These are phyloP conservation scores for Eurystomus glaucurus DNA, from an alignment of 2,797 vertebrate genomes.

Conservation along the genomic window DNA sequence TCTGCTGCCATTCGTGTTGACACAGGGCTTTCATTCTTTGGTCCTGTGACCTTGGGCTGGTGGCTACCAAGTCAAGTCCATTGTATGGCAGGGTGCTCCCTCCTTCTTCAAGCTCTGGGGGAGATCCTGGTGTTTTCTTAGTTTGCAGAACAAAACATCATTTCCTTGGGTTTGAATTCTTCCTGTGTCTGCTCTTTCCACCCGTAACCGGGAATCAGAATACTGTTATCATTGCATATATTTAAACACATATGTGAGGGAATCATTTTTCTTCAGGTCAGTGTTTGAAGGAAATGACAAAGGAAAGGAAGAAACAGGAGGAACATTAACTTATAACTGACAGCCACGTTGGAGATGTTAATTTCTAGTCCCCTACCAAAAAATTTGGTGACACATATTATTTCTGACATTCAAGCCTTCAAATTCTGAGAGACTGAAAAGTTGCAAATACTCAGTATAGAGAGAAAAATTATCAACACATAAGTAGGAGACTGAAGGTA, in stretches of 20 bases:
- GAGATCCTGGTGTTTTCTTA: not conserved
- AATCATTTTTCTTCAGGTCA: not conserved
- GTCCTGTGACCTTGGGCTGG: not conserved
- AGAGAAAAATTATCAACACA: not conserved
- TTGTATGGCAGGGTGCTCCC: not conserved
- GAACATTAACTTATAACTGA: not conserved
- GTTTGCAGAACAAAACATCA: not conserved
- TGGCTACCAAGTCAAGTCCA: not conserved
- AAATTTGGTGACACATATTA: not conserved
- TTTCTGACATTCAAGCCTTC: not conserved
- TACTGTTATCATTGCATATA: rapidly evolving
- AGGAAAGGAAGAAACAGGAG: not conserved
- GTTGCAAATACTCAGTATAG: not conserved
- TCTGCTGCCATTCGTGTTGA: not conserved
- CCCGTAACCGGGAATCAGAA: rapidly evolving
- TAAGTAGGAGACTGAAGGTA: rapidly evolving
- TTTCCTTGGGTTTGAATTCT: not conserved
- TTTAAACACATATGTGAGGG: not conserved
- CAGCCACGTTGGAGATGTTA: not conserved
- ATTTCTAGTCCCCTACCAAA: rapidly evolving
- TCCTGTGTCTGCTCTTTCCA: not conserved
- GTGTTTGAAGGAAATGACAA: not conserved
- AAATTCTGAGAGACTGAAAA: not conserved
- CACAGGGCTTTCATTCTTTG: not conserved
- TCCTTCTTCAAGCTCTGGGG: not conserved